Percentiles rank a stretch among this genome's conserved stretches.
phyloP scores from a whole-genome alignment of 2,888 invertebrate genomes.

The Hirtodrosophila histrioides region DNA sequence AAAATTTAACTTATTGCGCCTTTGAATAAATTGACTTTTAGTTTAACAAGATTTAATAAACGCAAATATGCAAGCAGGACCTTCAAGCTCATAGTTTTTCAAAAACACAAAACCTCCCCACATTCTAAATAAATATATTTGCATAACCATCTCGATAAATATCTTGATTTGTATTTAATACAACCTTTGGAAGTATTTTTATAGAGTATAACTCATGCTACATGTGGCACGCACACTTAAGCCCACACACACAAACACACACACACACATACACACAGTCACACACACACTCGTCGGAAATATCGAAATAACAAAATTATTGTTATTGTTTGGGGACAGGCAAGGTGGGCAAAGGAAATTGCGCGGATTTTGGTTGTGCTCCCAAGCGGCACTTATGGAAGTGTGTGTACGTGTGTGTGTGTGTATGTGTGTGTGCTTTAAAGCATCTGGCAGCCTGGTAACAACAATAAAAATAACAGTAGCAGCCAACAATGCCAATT shows the following conservation, averaged over 20 bases:
- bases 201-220: constrained; percentile 30
- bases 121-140: too few relatives aligned
- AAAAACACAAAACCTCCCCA: too few relatives aligned
- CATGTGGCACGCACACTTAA: constrained; percentile 22
- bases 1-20: too few relatives aligned
- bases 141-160: too few relatives aligned
- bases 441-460: constrained; percentile 34
- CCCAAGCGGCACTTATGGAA: constrained; percentile 62
- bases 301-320: constrained; percentile 81
- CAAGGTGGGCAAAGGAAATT: constrained; percentile 44
- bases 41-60: too few relatives aligned
- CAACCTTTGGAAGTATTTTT: not conserved
- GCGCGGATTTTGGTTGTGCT: constrained; percentile 63
- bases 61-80: too few relatives aligned
- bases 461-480: constrained; percentile 15
- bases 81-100: too few relatives aligned
- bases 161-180: too few relatives aligned
- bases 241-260: constrained; percentile 19
- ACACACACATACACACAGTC: constrained; percentile 9
- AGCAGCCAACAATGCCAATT: constrained; percentile 52
- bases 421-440: constrained; percentile 31
- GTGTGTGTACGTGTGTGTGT: constrained; percentile 8
- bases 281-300: constrained; percentile 49
- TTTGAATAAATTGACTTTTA: too few relatives aligned
- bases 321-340: constrained; percentile 65